Evolutionary conservation across 2,113 vertebrate species (phyloP).

Genomic region (Cephalopholis sonnerati): DNA sequence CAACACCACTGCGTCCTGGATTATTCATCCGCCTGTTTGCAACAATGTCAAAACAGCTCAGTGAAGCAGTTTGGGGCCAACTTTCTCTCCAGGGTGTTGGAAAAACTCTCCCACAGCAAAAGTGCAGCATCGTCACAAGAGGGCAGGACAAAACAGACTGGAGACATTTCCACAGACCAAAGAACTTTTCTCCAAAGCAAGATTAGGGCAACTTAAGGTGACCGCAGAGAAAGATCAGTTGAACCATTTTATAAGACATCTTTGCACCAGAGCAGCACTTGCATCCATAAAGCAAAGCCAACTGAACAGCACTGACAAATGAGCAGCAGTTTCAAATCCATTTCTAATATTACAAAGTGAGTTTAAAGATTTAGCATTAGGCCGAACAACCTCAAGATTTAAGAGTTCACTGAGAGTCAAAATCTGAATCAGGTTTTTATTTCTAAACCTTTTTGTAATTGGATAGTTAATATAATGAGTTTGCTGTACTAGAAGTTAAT

Average conservation of each 20-base stretch:
- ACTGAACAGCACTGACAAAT: neutral
- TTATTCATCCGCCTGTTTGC: conserved; percentile 38
- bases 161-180: conserved; percentile 13
- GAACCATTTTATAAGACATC: conserved; percentile 1
- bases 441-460: neutral
- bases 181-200: conserved; percentile 3
- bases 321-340: neutral
- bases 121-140: conserved; percentile 33
- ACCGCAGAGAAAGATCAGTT: neutral
- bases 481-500: neutral
- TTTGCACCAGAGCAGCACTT: neutral
- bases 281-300: neutral
- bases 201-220: conserved; percentile 5
- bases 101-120: conserved; percentile 53
- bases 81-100: conserved; percentile 45
- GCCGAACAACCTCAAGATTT: neutral
- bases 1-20: conserved; percentile 16
- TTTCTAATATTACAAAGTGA: neutral
- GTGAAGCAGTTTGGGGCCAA: conserved; percentile 38
- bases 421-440: neutral
- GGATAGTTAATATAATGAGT: neutral
- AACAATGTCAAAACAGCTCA: conserved; percentile 58
- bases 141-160: conserved; percentile 21
- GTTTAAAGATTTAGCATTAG: neutral
- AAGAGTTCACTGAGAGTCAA: neutral